phyloP scores from a whole-genome alignment of 2,888 invertebrate species.

The Entomobrya multifasciata region DNA sequence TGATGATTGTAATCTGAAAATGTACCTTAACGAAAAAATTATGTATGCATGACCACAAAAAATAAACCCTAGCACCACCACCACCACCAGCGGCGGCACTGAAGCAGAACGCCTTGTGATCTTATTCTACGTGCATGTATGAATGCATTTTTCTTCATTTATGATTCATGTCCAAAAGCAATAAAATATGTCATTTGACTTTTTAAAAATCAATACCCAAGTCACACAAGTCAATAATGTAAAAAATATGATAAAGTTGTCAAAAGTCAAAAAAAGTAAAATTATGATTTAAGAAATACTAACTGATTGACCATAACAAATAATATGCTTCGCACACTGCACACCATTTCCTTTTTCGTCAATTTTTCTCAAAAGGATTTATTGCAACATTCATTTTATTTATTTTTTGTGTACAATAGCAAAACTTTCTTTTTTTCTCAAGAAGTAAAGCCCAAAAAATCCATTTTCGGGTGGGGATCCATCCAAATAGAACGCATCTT shows the following conservation, averaged over 20 bases:
- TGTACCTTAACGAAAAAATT: too few relatives aligned
- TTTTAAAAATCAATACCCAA: slow-evolving; percentile 26
- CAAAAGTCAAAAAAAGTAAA: slow-evolving; percentile 13
- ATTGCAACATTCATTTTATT: slow-evolving; percentile 48
- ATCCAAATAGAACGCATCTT: too few relatives aligned
- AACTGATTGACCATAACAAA: too few relatives aligned
- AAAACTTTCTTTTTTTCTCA: slow-evolving; percentile 30
- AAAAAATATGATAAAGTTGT: slow-evolving; percentile 57
- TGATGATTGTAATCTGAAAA: too few relatives aligned
- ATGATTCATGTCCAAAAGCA: neutral
- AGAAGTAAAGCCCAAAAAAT: slow-evolving; percentile 30
- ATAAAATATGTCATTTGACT: slow-evolving; percentile 13
- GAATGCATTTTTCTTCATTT: too few relatives aligned
- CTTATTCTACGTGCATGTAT: slow-evolving; percentile 7
- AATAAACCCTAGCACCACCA: too few relatives aligned
- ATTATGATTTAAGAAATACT: neutral
- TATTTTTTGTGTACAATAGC: neutral
- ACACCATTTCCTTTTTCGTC: slow-evolving; percentile 47
- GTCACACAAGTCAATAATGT: neutral
- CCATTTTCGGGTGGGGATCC: slow-evolving; percentile 67
- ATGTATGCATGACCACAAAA: too few relatives aligned
- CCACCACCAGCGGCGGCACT: neutral
- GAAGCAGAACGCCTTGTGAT: neutral
- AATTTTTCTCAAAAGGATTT: slow-evolving; percentile 44
- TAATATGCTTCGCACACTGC: too few relatives aligned